phyloP scores from a whole-genome alignment of 2,888 invertebrate genomes.

The Drosophila multiciliata region DNA sequence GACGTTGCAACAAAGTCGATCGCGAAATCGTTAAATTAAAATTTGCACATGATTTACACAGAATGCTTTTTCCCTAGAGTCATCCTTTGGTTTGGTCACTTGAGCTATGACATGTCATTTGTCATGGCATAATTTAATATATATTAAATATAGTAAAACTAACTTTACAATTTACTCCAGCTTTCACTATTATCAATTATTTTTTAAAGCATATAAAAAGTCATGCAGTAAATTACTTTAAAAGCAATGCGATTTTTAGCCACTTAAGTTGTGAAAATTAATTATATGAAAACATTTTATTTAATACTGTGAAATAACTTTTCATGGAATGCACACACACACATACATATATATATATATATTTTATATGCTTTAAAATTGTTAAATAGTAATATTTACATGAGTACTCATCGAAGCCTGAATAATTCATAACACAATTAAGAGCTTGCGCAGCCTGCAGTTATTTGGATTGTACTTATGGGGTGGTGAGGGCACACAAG shows the following conservation, averaged over 20 bases:
- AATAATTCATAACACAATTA: constrained; percentile 20
- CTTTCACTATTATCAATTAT: neutral
- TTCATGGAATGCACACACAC: neutral
- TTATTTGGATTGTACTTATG: constrained; percentile 23
- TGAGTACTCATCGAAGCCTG: neutral
- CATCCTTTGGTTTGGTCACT: neutral
- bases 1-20: constrained; percentile 56
- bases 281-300: neutral
- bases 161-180: neutral
- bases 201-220: neutral
- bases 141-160: neutral
- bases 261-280: neutral
- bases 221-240: neutral
- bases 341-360: too few relatives aligned
- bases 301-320: neutral
- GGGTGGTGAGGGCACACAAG: constrained; percentile 19
- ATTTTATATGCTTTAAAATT: neutral
- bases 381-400: neutral
- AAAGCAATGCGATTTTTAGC: neutral
- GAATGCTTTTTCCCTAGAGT: constrained; percentile 7
- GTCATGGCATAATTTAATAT: neutral
- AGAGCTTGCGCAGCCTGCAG: constrained; percentile 15
- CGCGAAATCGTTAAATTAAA: constrained; percentile 72
- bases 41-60: constrained; percentile 69
- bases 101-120: constrained; percentile 11